phyloP scores from a whole-genome alignment of 30 jellyfish, hydroid and myxozoan species.

The Morbakka virulenta region DNA sequence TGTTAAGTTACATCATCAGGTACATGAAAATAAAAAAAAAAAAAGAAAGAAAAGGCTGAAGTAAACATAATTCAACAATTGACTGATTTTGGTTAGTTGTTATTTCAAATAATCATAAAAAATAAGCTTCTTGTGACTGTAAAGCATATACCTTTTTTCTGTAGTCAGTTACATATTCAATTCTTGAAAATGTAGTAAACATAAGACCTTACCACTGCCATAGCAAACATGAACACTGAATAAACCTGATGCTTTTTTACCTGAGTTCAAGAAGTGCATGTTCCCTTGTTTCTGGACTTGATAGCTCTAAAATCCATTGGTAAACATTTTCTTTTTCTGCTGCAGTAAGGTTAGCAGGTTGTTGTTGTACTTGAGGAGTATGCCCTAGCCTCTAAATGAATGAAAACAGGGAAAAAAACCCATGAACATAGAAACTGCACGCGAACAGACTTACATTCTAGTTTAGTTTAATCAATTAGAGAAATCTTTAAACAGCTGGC shows the following conservation, averaged over 20 bases:
- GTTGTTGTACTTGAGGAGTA: conserved; percentile 68
- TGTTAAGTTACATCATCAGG: too few relatives aligned
- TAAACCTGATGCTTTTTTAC: too few relatives aligned
- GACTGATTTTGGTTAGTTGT: too few relatives aligned
- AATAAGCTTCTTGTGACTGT: neutral
- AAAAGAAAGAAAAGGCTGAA: too few relatives aligned
- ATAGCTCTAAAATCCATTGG: conserved; percentile 92
- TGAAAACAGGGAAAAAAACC: too few relatives aligned
- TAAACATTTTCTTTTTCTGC: conserved; percentile 92
- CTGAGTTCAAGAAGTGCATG: conserved; percentile 96
- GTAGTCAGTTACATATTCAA: neutral
- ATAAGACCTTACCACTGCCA: neutral
- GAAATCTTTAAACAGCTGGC: too few relatives aligned
- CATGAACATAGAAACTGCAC: too few relatives aligned
- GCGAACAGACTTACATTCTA: too few relatives aligned
- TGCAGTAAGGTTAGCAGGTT: conserved; percentile 75
- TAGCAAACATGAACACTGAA: neutral
- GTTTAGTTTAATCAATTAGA: too few relatives aligned
- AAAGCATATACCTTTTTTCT: neutral
- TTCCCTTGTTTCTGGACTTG: conserved; percentile 94
- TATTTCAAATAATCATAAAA: too few relatives aligned
- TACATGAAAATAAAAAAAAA: too few relatives aligned
- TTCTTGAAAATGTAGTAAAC: neutral
- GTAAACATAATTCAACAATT: too few relatives aligned
- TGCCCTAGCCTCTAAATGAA: conserved; percentile 90